Base-by-base conservation (phyloP, 2,113 vertebrate genomes). In the Fukomys damarensis region DNA sequence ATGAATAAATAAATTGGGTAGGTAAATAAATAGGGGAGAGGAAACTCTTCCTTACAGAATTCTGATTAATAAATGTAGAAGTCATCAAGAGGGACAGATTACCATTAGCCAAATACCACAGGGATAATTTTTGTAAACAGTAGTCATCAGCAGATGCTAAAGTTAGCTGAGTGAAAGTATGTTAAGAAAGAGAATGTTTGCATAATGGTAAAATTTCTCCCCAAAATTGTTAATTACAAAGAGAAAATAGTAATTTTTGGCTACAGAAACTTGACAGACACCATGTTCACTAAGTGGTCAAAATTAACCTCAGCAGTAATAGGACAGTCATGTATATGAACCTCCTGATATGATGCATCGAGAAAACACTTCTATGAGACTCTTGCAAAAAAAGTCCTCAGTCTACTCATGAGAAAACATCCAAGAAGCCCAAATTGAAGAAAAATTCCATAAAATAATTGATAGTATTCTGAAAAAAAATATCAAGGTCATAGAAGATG, bases 11-110 rank as follows among this genome's bases (percentile, higher is more conserved):
- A 61, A 41, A 59, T 86, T 72, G 54, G 52, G 54, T 70, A 83
- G 58, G 26, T 87, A 91, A 61, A 77, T 92, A 43, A 56, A 61
- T 68, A 74, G 8, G 70, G 17, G 13, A 58, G 28, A 30, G 28
- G 65, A 43, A 61, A 16, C 2, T 89, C 35, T 93, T 91, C 80
- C 70, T 93, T 68, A 89, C 16, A 76, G 66, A 88, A 63, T 84
- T 97, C 58, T 93, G 89, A 91, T 90, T 80, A 87, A 91, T 61
- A 91, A 84, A 46, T 89, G 6, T 85, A 86, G 65, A 88, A 80
- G 38, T 91, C 58, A 49, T 58, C 24, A 83, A 90, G 74, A 38
- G 74, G 77, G 77, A 20, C 61, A 72, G 83, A 93, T 88, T 70
- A 93, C 49, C 19, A 20, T 56, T 81, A 81, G 43, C 65, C 41